Evolutionary conservation across 2,113 vertebrate species (phyloP), one percentile per base, ranked within the genome.

Genomic region (Porphyrio hochstetteri): DNA sequence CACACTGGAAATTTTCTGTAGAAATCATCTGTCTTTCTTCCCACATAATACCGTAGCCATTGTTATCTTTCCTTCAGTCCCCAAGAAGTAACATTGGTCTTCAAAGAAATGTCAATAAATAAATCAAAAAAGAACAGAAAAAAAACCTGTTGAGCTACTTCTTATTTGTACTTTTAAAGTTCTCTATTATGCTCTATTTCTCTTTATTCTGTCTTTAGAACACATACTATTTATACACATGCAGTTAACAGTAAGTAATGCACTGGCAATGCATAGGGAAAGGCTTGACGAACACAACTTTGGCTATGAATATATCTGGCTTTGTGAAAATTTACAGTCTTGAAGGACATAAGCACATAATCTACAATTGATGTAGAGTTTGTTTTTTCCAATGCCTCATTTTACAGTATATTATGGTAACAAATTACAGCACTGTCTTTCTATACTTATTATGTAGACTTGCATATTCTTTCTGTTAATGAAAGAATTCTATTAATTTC

Each of bases 201-300:
- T 83, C 81, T 61, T 86, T 50, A 68, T 88, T 84, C 44, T 68
- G 35, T 53, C 2, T 74, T 55, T 56, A 71, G 29, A 24, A 11
- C 12, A 55, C 7, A 64, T 57, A 29, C 24, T 27, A 50, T 2
- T 0, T 15, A 63, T 0, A 0, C 6, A 2, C n/a, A 24, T 35
- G 21, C 40, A 90, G 27, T 29, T 16, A 74, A 55, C 28, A 6
- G 10, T 33, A 86, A 50, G 29, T 18, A 74, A 46, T 38, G 16
- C 21, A 56, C 17, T 75, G 35, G 6, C 23, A 85, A 5, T 1
- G 3, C 24, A 36, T 11, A 33, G 11, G 31, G 53, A 36, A 81
- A 59, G 16, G 27, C 33, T 38, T 12, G 12, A 63, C 15, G 28
- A 75, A 55, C 15, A 31, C 13, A 50, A 8, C 8, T 29, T 4